phyloP scores from a whole-genome alignment of 2,888 invertebrate genomes.

The Nephrotoma guestfalica region DNA sequence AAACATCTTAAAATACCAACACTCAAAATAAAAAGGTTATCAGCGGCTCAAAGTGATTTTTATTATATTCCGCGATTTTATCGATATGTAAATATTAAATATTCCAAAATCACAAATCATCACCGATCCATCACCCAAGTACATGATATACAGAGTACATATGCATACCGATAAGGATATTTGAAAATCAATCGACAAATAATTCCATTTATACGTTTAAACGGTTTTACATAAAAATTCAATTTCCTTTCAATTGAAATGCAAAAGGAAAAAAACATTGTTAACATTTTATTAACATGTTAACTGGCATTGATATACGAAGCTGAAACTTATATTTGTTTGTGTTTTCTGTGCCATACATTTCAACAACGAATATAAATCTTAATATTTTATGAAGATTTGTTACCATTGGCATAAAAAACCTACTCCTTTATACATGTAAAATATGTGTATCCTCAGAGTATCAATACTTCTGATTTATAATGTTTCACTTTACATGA shows the following conservation, averaged over 20 bases:
- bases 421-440: background rate
- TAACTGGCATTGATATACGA: background rate
- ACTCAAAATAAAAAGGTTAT: background rate
- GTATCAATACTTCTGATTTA: background rate
- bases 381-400: background rate
- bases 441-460: background rate
- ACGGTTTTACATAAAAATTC: background rate
- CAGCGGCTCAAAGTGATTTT: background rate
- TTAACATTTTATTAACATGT: background rate
- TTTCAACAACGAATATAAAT: background rate
- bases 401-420: background rate
- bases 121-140: background rate
- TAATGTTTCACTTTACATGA: background rate
- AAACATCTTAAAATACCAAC: background rate
- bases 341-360: background rate
- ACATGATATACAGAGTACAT: too few species aligned
- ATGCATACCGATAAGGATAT: background rate
- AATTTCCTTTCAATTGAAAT: background rate
- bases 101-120: background rate
- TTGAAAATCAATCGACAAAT: background rate
- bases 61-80: background rate
- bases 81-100: background rate
- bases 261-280: background rate
- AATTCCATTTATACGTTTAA: background rate
- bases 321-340: background rate